Conservation (phyloP, 2,888 invertebrate species). For the Drosophila neotestacea region DNA sequence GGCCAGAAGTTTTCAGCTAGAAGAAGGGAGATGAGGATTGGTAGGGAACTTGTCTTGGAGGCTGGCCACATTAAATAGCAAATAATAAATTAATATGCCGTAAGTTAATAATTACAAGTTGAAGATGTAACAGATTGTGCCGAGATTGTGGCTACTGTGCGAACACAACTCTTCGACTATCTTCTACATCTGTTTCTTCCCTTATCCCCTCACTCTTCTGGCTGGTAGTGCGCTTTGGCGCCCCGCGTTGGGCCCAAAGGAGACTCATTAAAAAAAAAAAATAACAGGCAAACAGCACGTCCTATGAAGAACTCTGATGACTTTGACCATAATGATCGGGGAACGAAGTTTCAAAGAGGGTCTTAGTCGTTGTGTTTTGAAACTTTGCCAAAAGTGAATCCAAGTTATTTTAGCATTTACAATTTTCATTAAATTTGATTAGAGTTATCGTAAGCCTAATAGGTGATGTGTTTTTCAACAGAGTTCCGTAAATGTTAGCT, state of each 20-base stretch:
- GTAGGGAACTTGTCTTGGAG: constrained; percentile 47
- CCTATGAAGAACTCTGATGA: constrained; percentile 22
- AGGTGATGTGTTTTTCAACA: neutral
- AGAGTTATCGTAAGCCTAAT: neutral
- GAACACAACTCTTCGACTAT: constrained; percentile 50
- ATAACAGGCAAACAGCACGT: constrained; percentile 38
- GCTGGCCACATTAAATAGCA: constrained; percentile 78
- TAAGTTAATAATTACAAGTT: constrained; percentile 80
- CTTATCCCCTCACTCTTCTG: constrained; percentile 7
- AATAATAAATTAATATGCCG: constrained; percentile 80
- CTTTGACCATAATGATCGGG: constrained; percentile 23
- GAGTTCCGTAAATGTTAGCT: neutral
- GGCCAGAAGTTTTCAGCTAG: constrained; percentile 2
- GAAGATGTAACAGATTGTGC: constrained; percentile 69
- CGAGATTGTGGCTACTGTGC: constrained; percentile 73
- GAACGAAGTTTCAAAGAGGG: neutral
- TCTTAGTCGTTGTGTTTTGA: neutral
- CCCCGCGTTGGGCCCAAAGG: constrained; percentile 53
- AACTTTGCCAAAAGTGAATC: neutral
- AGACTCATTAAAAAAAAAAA: constrained; percentile 73
- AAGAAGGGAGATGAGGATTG: neutral
- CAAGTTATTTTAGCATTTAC: constrained; percentile 23
- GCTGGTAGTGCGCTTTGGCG: constrained; percentile 24
- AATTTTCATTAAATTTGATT: constrained; percentile 6
- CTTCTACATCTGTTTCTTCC: constrained; percentile 47